These are phyloP conservation scores for Chromoteleia sp. DNA, from an alignment of 2,888 invertebrate genomes.

Conservation along the genomic window DNA sequence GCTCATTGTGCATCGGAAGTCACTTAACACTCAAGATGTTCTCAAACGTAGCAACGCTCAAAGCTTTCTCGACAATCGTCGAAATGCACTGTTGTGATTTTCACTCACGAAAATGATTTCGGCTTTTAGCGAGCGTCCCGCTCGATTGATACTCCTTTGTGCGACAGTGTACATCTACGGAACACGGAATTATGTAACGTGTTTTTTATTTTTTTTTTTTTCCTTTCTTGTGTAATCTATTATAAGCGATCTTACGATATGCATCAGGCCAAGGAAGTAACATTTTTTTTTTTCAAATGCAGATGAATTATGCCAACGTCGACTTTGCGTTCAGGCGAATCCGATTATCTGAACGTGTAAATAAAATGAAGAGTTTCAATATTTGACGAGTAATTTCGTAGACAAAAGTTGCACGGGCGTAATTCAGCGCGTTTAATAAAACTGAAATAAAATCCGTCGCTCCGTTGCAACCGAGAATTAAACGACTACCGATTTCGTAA, in stretches of 20 bases:
- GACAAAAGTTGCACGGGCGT: neutral
- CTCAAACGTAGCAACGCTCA: slow-evolving; percentile 25
- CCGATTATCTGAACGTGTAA: slow-evolving; percentile 8
- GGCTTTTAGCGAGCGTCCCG: neutral
- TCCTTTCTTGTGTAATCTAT: slow-evolving; percentile 41
- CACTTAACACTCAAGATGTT: slow-evolving; percentile 49
- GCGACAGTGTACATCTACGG: slow-evolving; percentile 15
- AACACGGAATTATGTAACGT: slow-evolving; percentile 19
- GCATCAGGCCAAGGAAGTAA: neutral
- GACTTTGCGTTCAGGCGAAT: neutral
- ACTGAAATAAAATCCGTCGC: neutral
- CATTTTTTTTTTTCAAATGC: neutral
- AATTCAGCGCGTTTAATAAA: slow-evolving; percentile 5
- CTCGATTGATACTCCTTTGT: slow-evolving; percentile 2
- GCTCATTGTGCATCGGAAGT: slow-evolving; percentile 53
- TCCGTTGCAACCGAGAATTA: neutral
- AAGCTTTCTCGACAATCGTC: slow-evolving; percentile 12
- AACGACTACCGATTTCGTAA: too few relatives aligned
- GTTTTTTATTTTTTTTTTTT: slow-evolving; percentile 36
- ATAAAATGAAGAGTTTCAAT: slow-evolving; percentile 6
- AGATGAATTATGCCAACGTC: neutral
- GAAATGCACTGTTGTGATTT: slow-evolving; percentile 26
- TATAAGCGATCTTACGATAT: slow-evolving; percentile 18
- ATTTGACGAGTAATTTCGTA: slow-evolving; percentile 9
- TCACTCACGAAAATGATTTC: slow-evolving; percentile 18